Evolutionary conservation across 92 coral and sea anemone species (phyloP).

Genomic region (Actinernus sp.): DNA sequence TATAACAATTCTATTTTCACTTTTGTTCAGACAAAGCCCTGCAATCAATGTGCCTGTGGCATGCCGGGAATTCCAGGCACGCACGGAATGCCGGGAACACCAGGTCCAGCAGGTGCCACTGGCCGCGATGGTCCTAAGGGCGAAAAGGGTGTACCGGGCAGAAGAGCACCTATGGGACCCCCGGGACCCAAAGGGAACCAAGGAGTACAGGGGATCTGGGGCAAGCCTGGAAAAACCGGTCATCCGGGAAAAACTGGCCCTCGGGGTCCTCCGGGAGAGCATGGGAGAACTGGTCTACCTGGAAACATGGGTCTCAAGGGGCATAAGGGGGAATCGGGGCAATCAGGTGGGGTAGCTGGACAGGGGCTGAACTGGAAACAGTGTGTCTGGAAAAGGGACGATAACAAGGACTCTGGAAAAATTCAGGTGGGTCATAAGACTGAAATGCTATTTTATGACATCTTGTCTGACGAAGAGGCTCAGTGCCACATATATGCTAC

Average conservation of each 20-base stretch:
- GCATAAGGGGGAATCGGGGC: slow-evolving; percentile 1
- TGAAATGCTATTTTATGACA: too few species aligned
- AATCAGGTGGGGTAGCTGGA: background rate
- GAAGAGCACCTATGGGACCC: slow-evolving; percentile 15
- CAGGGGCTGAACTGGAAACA: slow-evolving; percentile 15
- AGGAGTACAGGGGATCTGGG: slow-evolving; percentile 15
- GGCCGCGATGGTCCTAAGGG: slow-evolving; percentile 26
- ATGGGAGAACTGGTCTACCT: slow-evolving; percentile 2
- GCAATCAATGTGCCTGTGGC: slow-evolving; percentile 21
- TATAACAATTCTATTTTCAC: too few species aligned
- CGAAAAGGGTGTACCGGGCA: slow-evolving; percentile 18
- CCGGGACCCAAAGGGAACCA: slow-evolving; percentile 9
- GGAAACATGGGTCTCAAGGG: background rate
- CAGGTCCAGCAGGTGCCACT: slow-evolving; percentile 11
- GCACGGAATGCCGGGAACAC: slow-evolving; percentile 40
- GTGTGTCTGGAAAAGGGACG: slow-evolving; percentile 34
- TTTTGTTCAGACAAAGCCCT: slow-evolving; percentile 4
- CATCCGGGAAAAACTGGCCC: slow-evolving; percentile 24
- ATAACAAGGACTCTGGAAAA: slow-evolving; percentile 1
- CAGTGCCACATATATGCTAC: too few species aligned
- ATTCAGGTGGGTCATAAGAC: too few species aligned
- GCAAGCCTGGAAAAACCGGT: slow-evolving; percentile 5
- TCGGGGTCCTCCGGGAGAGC: slow-evolving; percentile 20
- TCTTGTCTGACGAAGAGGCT: too few species aligned
- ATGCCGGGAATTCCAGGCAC: slow-evolving; percentile 46